Conservation (phyloP, 2,888 invertebrate species). For the Petrolisthes cinctipes region DNA sequence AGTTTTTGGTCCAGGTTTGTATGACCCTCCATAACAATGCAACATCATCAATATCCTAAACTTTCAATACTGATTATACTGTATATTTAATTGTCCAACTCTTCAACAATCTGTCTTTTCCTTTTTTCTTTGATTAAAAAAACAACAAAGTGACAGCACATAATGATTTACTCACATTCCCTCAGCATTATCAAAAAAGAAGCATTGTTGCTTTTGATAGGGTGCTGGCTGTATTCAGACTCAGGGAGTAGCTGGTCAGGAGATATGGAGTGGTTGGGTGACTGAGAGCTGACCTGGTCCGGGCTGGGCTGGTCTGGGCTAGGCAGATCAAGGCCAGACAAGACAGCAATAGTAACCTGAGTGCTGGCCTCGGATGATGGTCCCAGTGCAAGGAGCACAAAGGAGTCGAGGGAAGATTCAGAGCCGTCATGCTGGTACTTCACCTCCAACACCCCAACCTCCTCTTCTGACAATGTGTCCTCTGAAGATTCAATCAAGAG, state of each 20-base stretch:
- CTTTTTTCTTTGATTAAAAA: conserved; percentile 2
- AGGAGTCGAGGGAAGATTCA: conserved; percentile 45
- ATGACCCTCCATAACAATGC: too few relatives aligned
- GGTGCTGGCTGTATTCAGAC: conserved; percentile 46
- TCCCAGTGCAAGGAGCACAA: conserved; percentile 58
- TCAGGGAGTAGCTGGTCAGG: neutral
- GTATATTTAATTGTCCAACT: too few relatives aligned
- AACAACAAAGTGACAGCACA: neutral
- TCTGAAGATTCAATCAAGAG: conserved; percentile 27
- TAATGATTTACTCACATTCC: conserved; percentile 49
- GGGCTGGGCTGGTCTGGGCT: neutral
- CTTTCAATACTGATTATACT: too few relatives aligned
- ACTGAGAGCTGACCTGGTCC: neutral
- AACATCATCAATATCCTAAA: too few relatives aligned
- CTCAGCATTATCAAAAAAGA: conserved; percentile 49
- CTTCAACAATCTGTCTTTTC: neutral
- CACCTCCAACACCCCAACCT: conserved; percentile 36
- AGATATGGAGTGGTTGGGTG: neutral
- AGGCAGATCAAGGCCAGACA: neutral
- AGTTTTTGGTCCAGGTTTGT: too few relatives aligned
- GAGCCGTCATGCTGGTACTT: conserved; percentile 59
- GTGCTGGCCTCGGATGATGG: conserved; percentile 53
- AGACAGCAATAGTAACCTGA: conserved; percentile 50
- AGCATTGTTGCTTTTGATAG: conserved; percentile 46
- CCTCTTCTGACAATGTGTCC: conserved; percentile 26